phyloP scores from a whole-genome alignment of 1,140 invertebrate genomes.

The Lamellibrachia luymesi region DNA sequence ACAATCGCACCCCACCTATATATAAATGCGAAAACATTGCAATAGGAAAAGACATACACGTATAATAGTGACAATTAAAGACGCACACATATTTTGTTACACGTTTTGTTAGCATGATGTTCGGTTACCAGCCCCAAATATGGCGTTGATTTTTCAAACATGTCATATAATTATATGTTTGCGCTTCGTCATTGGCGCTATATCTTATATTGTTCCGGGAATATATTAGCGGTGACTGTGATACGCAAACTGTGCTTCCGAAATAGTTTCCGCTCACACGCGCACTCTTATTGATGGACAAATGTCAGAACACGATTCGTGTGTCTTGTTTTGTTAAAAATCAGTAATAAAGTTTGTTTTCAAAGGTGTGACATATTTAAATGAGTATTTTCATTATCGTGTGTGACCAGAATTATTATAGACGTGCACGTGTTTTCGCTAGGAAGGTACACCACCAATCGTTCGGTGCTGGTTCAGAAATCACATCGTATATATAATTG shows the following conservation, averaged over 20 bases:
- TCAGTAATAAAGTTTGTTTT: not conserved
- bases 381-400: not conserved
- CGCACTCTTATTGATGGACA: not conserved
- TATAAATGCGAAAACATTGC: conserved; percentile 4
- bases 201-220: no score
- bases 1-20: not conserved
- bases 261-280: not conserved
- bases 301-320: not conserved
- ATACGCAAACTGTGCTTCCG: not conserved
- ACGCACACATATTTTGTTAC: not conserved
- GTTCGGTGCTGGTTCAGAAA: not conserved
- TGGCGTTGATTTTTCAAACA: not conserved
- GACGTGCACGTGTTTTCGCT: not conserved
- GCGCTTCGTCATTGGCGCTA: not conserved
- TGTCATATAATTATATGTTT: not conserved
- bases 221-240: not conserved
- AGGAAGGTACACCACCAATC: not conserved
- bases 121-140: not conserved
- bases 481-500: not conserved
- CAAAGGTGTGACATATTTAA: not conserved
- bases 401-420: not conserved
- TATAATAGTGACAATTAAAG: conserved; percentile 1
- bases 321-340: not conserved
- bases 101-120: not conserved
- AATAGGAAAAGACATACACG: not conserved